A percentile compares a stretch with the other conserved stretches of the same genome.
phyloP scores from a whole-genome alignment of 2,113 vertebrate genomes.

The Anser cygnoides region DNA sequence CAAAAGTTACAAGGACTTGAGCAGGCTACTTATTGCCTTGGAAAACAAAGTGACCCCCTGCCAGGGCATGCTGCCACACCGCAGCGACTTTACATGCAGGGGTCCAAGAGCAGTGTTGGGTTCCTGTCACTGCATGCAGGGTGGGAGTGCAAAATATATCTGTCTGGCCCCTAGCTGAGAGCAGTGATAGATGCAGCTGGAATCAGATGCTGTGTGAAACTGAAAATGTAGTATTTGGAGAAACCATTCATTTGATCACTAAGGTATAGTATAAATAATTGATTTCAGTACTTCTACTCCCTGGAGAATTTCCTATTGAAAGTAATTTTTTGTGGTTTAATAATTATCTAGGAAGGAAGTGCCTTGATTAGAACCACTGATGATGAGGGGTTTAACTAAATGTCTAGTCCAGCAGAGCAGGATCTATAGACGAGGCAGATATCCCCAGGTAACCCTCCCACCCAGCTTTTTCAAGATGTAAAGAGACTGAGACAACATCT shows the following conservation, averaged over 20 bases:
- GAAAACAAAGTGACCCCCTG: neutral
- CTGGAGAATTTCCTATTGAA: neutral
- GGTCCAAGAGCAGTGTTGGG: neutral
- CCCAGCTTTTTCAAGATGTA: neutral
- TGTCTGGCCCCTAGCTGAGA: neutral
- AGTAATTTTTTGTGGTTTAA: neutral
- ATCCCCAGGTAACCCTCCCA: neutral
- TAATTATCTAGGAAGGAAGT: neutral
- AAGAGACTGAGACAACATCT: neutral
- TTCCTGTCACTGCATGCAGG: neutral
- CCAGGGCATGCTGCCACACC: neutral
- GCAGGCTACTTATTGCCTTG: neutral
- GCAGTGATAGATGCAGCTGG: rapidly evolving
- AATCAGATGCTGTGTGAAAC: rapidly evolving
- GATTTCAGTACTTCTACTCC: neutral
- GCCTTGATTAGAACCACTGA: neutral
- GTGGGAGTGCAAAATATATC: rapidly evolving
- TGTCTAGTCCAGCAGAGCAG: neutral
- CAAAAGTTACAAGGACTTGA: neutral
- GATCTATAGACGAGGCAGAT: neutral
- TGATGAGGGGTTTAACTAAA: neutral
- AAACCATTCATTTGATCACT: neutral
- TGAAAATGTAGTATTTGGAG: neutral
- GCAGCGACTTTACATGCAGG: neutral
- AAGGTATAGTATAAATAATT: neutral